Evolutionary conservation across 2,113 vertebrate genomes (phyloP), one percentile per base, ranked within the genome.

Genomic region (Cairina moschata): DNA sequence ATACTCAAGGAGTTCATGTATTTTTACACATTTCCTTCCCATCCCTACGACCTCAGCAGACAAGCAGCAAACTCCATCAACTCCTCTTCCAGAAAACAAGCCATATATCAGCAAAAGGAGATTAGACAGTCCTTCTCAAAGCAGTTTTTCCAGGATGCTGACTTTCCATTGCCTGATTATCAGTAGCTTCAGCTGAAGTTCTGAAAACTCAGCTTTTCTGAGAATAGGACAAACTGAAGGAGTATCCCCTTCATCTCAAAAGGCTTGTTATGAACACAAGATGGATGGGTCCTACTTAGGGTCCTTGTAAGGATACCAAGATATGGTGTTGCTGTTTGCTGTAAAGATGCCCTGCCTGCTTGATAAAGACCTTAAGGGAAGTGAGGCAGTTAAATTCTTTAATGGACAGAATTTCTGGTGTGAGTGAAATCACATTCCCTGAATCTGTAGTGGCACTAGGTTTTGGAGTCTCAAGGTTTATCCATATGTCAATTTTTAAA

Each of bases 1-100:
- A 3, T 0, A 71, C 0, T 0, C 58, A 58, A 25, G 31, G 46
- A 72, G 11, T 29, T 26, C 17, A 7, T 5, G 8, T 44, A 21
- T 26, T 79, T 83, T 56, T 52, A 58, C 29, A 58, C 67, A 4
- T 15, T 8, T 5, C 17, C 26, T 18, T 90, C 44, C 23, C n/a
- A 38, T 31, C 55, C 62, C 66, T 73, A 15, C 5, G 13, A 23
- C 13, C 12, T 15, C 55, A 42, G 52, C 23, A 58, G 18, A 65
- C 9, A 54, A 56, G 34, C 26, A 81, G 21, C 22, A 50, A 65
- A 67, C 7, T 68, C 50, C 6, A 3, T 17, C 42, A 78, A 34
- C 22, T 34, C 13, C 8, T 13, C 48, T 73, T 46, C 28, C 54
- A 63, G 66, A 67, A 72, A 77, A 48, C 21, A 74, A 83, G 38